Conservation (phyloP, 53 echinoderm and acorn worm species). For the Holothuria leucospilota region DNA sequence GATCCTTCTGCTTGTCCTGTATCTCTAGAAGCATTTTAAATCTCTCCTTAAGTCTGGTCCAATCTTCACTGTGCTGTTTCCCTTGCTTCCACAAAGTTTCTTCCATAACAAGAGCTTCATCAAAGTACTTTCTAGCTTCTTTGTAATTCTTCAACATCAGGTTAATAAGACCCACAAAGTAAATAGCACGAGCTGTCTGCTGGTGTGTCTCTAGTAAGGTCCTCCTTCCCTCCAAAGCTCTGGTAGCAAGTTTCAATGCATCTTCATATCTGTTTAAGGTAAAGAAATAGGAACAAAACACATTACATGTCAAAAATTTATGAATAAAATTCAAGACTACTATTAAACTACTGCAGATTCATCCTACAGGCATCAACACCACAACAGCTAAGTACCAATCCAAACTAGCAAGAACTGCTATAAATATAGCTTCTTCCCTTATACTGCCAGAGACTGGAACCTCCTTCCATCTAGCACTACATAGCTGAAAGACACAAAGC, state of each 20-base stretch:
- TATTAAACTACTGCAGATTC: too few relatives aligned
- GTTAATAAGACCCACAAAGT: constrained; percentile 89
- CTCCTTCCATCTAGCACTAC: too few relatives aligned
- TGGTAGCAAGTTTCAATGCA: constrained; percentile 74
- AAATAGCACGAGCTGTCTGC: constrained; percentile 84
- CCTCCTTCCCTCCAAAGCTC: constrained; percentile 66
- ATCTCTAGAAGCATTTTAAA: constrained; percentile 57
- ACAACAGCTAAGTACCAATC: too few relatives aligned
- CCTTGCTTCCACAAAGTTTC: constrained; percentile 68
- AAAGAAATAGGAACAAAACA: background rate
- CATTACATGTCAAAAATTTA: background rate
- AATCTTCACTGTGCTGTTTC: constrained; percentile 81
- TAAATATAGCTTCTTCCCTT: too few relatives aligned
- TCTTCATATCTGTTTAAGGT: constrained; percentile 62
- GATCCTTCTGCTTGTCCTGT: constrained; percentile 56
- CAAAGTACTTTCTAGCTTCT: constrained; percentile 69
- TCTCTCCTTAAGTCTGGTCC: constrained; percentile 69
- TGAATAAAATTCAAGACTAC: background rate
- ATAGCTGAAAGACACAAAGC: too few relatives aligned
- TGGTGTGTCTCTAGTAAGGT: constrained; percentile 72
- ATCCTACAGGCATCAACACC: too few relatives aligned
- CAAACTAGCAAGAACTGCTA: too few relatives aligned
- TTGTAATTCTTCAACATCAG: constrained; percentile 70
- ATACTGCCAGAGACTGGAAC: too few relatives aligned
- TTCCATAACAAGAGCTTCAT: constrained; percentile 81